Percentiles rank a stretch among this genome's conserved stretches.
Evolutionary conservation across 2,888 invertebrate species (phyloP).

Genomic region (Polyommatus icarus): DNA sequence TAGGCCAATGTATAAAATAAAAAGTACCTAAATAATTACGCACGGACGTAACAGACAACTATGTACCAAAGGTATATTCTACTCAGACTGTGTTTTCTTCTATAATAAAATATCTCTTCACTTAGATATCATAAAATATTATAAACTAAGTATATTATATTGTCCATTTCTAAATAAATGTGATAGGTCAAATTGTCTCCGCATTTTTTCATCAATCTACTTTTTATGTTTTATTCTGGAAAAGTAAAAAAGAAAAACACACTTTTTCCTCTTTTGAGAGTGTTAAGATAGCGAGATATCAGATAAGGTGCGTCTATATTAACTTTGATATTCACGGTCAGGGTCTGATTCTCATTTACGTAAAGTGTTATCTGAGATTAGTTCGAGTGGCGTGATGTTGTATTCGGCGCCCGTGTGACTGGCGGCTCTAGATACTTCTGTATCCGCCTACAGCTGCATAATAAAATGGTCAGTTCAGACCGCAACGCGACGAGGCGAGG

Average conservation of each 20-base stretch:
- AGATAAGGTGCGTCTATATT: not conserved
- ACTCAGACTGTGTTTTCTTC: too few relatives aligned
- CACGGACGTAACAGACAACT: too few relatives aligned
- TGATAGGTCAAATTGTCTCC: too few relatives aligned
- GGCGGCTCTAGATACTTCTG: slow-evolving; percentile 22
- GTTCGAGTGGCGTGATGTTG: slow-evolving; percentile 33
- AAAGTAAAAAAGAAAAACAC: not conserved
- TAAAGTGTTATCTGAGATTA: slow-evolving; percentile 35
- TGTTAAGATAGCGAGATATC: slow-evolving; percentile 10
- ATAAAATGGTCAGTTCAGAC: not conserved
- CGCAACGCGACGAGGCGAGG: too few relatives aligned
- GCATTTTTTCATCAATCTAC: not conserved
- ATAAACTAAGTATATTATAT: too few relatives aligned
- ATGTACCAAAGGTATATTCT: too few relatives aligned
- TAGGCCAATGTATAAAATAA: too few relatives aligned
- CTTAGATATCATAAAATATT: too few relatives aligned
- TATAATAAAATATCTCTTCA: too few relatives aligned
- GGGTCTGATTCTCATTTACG: slow-evolving; percentile 33
- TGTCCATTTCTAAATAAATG: too few relatives aligned
- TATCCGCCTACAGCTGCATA: not conserved
- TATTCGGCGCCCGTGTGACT: slow-evolving; percentile 31
- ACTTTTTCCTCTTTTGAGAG: not conserved
- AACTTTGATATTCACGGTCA: slow-evolving; percentile 34
- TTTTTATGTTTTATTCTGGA: too few relatives aligned
- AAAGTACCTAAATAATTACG: too few relatives aligned